A percentile compares a stretch with the other conserved stretches of the same genome.
These are phyloP conservation scores for Protosalanx chinensis DNA, from an alignment of 2,797 vertebrate species.

Conservation along the genomic window DNA sequence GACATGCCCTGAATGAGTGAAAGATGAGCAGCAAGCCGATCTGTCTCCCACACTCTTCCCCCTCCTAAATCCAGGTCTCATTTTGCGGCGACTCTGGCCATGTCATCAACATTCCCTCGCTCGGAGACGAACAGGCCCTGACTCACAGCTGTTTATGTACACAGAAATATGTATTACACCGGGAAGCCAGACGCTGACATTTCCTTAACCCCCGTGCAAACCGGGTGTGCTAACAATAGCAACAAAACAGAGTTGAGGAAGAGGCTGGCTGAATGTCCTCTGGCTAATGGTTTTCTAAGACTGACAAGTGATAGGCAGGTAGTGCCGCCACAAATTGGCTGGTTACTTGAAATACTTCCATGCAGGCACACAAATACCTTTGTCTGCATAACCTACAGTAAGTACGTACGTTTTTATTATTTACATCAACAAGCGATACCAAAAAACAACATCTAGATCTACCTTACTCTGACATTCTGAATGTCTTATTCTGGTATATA, in stretches of 20 bases:
- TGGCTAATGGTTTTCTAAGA: constrained; percentile 10
- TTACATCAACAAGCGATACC: no score
- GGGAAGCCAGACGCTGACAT: constrained; percentile 28
- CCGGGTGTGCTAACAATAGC: constrained; percentile 12
- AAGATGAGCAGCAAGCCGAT: constrained; percentile 17
- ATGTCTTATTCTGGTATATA: no score
- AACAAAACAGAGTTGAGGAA: constrained; percentile 20
- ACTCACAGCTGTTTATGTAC: constrained; percentile 44
- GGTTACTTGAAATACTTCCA: constrained; percentile 13
- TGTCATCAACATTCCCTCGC: constrained; percentile 23
- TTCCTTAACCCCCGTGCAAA: constrained; percentile 11
- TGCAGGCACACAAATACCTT: background rate
- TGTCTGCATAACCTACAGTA: background rate
- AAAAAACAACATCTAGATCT: no score
- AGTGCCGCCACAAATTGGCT: constrained; percentile 14
- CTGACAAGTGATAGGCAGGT: constrained; percentile 15
- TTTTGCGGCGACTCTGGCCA: constrained; percentile 22
- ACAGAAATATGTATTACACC: constrained; percentile 36
- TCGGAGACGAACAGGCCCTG: constrained; percentile 10
- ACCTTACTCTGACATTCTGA: no score
- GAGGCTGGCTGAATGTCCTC: constrained; percentile 29
- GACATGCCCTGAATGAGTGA: constrained; percentile 25
- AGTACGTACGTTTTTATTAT: no score
- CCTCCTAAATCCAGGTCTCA: constrained; percentile 33
- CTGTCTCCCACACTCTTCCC: constrained; percentile 27